Evolutionary conservation across 2,797 vertebrate species (phyloP), one percentile per base, ranked within the genome.

Genomic region (Phoebastria nigripes): DNA sequence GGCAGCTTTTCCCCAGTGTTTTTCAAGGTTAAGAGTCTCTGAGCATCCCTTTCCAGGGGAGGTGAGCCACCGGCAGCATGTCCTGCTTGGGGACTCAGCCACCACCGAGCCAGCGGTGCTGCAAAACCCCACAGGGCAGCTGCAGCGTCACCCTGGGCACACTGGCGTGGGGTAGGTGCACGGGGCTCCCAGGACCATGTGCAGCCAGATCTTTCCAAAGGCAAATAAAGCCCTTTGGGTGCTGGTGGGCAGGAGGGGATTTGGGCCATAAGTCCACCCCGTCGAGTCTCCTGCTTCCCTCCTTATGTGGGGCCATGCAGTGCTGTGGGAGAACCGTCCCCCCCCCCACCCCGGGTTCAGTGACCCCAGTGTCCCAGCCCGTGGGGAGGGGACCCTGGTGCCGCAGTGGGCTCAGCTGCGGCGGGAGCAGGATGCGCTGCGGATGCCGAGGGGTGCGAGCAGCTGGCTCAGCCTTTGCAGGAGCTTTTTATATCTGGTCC

Each of bases 211-310:
- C 25, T 41, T 62, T 6, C 31, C 26, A 5, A 70, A 85, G 0
- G 7, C 35, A 54, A 29, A 44, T 3, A 8, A 66, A 63, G 7
- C 33, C 12, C 28, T 41, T 44, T 59, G 69, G n/a, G 18, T 54
- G 3, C 31, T 0, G 2, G 8, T 0, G 89, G 6, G 12, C 10
- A 11, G 33, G 20, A 54, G 4, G 26, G 20, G 15, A 22, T 22
- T 46, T 2, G 35, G 37, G n/a, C 29, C 54, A 19, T 14, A 15
- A n/a, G 18, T 5, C 49, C 31, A 9, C 54, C 55, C 29, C 4
- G 0, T 4, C 1, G 3, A n/a, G 14, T 2, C 21, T 15, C 61
- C 77, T 16, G 0, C 11, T 33, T 16, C 20, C 33, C 35, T 42
- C 26, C 8, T 15, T 5, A 62, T 1, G 7, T 1, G 28, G 37